Evolutionary conservation across 1,140 invertebrate genomes (phyloP).

Genomic region (fruit fly (Drosophila melanogaster)): DNA sequence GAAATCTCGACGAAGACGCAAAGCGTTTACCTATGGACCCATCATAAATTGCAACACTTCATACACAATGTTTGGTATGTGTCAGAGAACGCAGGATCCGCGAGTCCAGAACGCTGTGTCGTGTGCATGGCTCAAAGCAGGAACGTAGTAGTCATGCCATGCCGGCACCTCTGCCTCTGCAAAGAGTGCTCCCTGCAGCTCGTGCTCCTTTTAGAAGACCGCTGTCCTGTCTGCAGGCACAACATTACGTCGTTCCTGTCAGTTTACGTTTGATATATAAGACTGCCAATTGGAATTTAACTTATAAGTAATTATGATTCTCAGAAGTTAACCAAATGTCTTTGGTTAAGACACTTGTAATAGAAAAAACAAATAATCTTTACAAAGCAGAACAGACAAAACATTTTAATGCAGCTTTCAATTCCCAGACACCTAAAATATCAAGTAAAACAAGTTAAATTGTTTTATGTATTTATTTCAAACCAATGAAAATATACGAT

Average conservation of each 20-base stretch:
- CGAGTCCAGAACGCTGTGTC: constrained; percentile 34
- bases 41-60: constrained; percentile 26
- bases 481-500: constrained; percentile 67
- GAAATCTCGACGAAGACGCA: constrained; percentile 26
- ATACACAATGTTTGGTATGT: constrained; percentile 3
- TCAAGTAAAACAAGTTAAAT: constrained; percentile 26
- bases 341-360: not conserved
- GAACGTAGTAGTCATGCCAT: constrained; percentile 61
- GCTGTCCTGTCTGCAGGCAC: constrained; percentile 59
- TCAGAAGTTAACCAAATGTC: not conserved
- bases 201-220: not conserved
- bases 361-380: not conserved
- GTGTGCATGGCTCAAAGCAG: constrained; percentile 53
- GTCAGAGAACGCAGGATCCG: not conserved
- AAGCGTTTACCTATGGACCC: constrained; percentile 23
- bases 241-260: constrained; percentile 24
- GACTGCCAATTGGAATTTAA: constrained; percentile 21
- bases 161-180: constrained; percentile 64
- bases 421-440: constrained; percentile 10
- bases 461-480: constrained; percentile 65
- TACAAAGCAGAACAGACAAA: not conserved
- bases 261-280: constrained; percentile 52
- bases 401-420: constrained; percentile 20
- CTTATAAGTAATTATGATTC: not conserved
- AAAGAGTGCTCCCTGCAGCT: constrained; percentile 50